Evolutionary conservation across 2,888 invertebrate genomes (phyloP).

Genomic region (Drosophila maculinotata): DNA sequence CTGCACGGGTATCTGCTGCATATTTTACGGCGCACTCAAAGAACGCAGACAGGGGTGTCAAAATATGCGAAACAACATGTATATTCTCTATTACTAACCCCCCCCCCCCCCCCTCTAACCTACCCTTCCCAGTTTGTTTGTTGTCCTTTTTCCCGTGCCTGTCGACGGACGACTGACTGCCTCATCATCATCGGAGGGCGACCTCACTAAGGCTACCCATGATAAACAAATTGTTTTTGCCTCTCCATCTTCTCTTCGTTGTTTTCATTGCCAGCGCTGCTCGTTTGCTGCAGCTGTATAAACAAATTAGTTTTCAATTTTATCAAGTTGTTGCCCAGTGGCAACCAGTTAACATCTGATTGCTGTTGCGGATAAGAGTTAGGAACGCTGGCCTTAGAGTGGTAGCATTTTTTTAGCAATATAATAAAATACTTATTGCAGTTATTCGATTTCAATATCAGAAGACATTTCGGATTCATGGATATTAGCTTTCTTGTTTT

Average conservation of each 20-base stretch:
- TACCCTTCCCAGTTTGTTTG: conserved; percentile 47
- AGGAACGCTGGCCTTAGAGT: neutral
- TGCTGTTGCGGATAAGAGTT: neutral
- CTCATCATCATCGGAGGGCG: conserved; percentile 54
- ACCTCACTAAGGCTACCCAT: conserved; percentile 71
- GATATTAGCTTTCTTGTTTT: no score
- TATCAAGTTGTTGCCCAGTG: conserved; percentile 62
- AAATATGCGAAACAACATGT: conserved; percentile 58
- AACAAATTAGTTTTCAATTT: conserved; percentile 82
- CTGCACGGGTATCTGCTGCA: conserved; percentile 58
- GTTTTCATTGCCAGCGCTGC: conserved; percentile 71
- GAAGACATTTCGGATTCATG: no score
- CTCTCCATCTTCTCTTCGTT: conserved; percentile 33
- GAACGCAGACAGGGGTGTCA: conserved; percentile 75
- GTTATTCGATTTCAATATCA: no score
- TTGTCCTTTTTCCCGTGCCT: conserved; percentile 19
- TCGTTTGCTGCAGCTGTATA: conserved; percentile 81
- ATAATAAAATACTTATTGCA: neutral
- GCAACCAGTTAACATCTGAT: conserved; percentile 40
- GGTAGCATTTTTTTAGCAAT: no score
- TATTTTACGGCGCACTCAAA: conserved; percentile 54
- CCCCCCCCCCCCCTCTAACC: no score
- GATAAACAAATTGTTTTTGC: conserved; percentile 75
- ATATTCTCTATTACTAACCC: conserved; percentile 6
- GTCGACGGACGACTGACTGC: conserved; percentile 30